phyloP scores from a whole-genome alignment of 2,888 invertebrate genomes.

The Rhynchonema sp. region DNA sequence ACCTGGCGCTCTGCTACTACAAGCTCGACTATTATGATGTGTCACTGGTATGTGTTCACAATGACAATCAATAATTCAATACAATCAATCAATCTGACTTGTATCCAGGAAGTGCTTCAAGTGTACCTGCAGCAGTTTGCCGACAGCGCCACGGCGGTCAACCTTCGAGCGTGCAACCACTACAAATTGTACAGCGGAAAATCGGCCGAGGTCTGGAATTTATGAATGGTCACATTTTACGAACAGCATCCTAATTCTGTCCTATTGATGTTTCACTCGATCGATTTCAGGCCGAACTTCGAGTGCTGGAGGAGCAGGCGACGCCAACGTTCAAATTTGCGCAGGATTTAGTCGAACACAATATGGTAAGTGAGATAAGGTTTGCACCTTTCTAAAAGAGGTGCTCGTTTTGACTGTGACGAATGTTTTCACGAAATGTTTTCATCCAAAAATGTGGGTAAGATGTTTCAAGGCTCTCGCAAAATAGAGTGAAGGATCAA shows the following conservation, averaged over 20 bases:
- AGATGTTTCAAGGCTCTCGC: too few relatives aligned
- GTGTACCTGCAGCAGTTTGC: constrained; percentile 73
- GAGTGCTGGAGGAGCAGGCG: constrained; percentile 53
- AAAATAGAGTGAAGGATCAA: too few relatives aligned
- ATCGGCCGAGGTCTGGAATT: constrained; percentile 51
- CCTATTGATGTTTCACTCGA: neutral
- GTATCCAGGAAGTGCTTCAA: constrained; percentile 57
- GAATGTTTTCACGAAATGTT: too few relatives aligned
- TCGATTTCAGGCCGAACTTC: constrained; percentile 46
- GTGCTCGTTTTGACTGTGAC: too few relatives aligned
- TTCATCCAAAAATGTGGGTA: too few relatives aligned
- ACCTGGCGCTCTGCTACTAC: constrained; percentile 90
- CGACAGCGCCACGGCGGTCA: constrained; percentile 81
- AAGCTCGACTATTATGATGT: constrained; percentile 95
- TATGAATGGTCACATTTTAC: neutral
- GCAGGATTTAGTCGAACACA: constrained; percentile 77
- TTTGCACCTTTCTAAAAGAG: too few relatives aligned
- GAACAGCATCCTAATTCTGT: neutral
- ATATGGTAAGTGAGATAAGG: too few relatives aligned
- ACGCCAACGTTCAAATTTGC: constrained; percentile 50
- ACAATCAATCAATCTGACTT: constrained; percentile 1
- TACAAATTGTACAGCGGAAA: constrained; percentile 75
- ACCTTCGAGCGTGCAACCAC: constrained; percentile 67
- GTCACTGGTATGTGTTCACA: constrained; percentile 44
- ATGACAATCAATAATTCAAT: neutral